Evolutionary conservation across 2,888 invertebrate genomes (phyloP), one percentile per base, ranked within the genome.

Genomic region (Trachelus stipa): DNA sequence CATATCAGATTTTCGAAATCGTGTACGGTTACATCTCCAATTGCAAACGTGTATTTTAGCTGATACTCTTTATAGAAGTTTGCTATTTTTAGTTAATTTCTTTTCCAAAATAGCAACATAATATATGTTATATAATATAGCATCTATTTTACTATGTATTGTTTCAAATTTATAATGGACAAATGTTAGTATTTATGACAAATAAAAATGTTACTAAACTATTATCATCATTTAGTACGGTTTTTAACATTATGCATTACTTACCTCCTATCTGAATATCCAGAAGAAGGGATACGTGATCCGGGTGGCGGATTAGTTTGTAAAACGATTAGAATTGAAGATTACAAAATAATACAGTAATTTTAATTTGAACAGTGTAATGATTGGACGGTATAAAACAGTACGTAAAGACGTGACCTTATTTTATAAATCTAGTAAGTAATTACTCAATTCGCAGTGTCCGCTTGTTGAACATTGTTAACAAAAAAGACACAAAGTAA

Each of bases 331-430:
- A 56, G 9, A 56, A 56, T 71, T 15, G 33, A 30, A 31, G 71
- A 71, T 80, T 81, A 80, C 77, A 80, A 81, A 79, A 81, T 80
- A 81, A 80, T 77, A 75, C 78, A 76, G 80, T 81, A 76, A 69
- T 79, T 80, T 80, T 81, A 76, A 80, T 80, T 81, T 78, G 80
- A 80, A 80, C 77, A 78, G 77, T 23, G 73, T 75, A 71, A 79
- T 77, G 76, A 74, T 31, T 76, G 73, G 75, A 76, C 74, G 31
- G 31, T 71, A 71, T 71, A 80, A 76, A 80, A 56, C 30, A 75
- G 12, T 77, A 77, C 77, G 74, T 77, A 76, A 75, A 77, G 74
- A 77, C 40, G n/a, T 23, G 30, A 71, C 9, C 12, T 12, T 71
- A 33, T 33, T 71, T 71, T 33, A 33, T 71, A 71, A 33, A 30